phyloP scores from a whole-genome alignment of 1,140 invertebrate species.

The Belonocnema kinseyi region DNA sequence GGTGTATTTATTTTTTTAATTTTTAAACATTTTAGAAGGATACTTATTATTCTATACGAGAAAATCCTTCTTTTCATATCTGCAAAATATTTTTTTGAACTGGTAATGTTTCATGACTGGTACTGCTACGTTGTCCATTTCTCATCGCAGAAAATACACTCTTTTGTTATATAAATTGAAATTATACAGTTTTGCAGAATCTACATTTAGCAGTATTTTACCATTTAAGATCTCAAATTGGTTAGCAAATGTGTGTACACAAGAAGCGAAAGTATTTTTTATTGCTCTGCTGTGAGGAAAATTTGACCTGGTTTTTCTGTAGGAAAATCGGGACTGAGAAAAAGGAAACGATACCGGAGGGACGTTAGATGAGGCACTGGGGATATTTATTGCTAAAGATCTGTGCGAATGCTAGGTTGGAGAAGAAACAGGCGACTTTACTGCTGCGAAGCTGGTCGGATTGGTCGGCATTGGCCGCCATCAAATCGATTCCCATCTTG shows the following conservation, averaged over 20 bases:
- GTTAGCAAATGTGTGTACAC: not conserved
- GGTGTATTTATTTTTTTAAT: too few species aligned
- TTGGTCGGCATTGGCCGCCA: slow-evolving; percentile 47
- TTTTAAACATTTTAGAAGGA: too few species aligned
- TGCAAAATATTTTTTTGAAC: too few species aligned
- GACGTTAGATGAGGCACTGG: slow-evolving; percentile 37
- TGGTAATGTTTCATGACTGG: too few species aligned
- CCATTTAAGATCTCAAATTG: not conserved
- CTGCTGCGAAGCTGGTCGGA: slow-evolving; percentile 39
- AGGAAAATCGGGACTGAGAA: slow-evolving; percentile 39
- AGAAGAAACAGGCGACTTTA: slow-evolving; percentile 47
- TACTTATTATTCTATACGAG: too few species aligned
- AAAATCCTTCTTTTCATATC: too few species aligned
- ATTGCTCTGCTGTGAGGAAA: not conserved
- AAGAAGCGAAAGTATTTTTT: not conserved
- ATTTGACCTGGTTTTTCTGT: slow-evolving; percentile 1
- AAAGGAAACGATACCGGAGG: slow-evolving; percentile 11
- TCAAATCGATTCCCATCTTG: slow-evolving; percentile 63
- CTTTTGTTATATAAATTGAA: too few species aligned
- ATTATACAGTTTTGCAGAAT: too few species aligned
- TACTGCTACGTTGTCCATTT: too few species aligned
- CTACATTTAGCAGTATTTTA: too few species aligned
- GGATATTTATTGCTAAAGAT: slow-evolving; percentile 52
- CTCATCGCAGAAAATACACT: too few species aligned
- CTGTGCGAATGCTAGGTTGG: slow-evolving; percentile 36